A percentile compares a stretch with the other conserved stretches of the same genome.
Evolutionary conservation across 2,113 vertebrate species (phyloP).

Genomic region (Pluvianellus socialis): DNA sequence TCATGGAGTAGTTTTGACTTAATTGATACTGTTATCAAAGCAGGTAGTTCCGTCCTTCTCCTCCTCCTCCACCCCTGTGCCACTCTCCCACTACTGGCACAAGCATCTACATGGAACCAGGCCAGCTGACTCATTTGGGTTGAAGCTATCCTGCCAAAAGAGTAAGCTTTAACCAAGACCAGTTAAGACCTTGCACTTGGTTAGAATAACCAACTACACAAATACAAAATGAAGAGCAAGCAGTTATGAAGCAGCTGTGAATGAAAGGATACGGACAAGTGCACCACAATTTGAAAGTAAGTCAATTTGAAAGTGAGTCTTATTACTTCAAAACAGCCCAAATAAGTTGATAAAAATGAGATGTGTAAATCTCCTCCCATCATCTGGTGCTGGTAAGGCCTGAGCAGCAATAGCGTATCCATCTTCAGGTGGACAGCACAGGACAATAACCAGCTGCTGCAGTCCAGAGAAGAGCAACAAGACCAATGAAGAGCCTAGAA

Average conservation of each 20-base stretch:
- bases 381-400: background rate
- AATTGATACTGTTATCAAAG: background rate
- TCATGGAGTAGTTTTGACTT: background rate
- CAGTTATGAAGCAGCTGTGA: background rate
- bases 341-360: background rate
- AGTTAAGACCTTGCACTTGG: background rate
- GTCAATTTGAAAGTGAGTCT: background rate
- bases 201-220: background rate
- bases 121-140: background rate
- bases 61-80: background rate
- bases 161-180: background rate
- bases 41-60: background rate
- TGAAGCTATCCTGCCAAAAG: background rate
- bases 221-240: background rate
- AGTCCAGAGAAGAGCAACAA: background rate
- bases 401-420: background rate
- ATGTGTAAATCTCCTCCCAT: background rate
- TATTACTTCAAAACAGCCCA: background rate
- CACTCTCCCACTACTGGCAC: background rate
- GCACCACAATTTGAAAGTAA: background rate
- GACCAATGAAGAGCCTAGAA: background rate
- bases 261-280: background rate
- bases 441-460: background rate
- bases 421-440: background rate
- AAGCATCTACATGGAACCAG: background rate